These are phyloP conservation scores for Cryptocephalus primarius DNA, from an alignment of 2,888 invertebrate genomes.

Conservation along the genomic window DNA sequence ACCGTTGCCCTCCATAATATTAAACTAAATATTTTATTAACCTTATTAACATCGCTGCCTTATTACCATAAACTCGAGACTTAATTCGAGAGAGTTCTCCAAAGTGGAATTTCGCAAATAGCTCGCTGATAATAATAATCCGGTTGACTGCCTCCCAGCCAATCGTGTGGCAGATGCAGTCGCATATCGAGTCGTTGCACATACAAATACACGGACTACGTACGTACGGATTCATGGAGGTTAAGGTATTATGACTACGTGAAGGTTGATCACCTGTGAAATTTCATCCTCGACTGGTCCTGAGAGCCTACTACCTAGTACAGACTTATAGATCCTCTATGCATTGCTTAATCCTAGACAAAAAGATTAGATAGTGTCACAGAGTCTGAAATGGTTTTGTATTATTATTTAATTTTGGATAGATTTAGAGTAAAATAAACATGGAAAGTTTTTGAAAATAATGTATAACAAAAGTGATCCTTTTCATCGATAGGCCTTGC, in stretches of 20 bases:
- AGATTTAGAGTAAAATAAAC: no score
- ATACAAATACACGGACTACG: constrained; percentile 1
- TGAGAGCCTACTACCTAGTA: constrained; percentile 32
- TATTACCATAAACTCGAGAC: constrained; percentile 26
- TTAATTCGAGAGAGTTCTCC: constrained; percentile 5
- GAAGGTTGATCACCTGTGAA: not conserved
- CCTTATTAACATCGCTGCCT: constrained; percentile 20
- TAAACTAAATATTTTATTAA: constrained; percentile 18
- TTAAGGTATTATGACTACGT: no score
- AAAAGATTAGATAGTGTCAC: no score
- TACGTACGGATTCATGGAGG: no score
- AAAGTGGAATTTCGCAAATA: no score
- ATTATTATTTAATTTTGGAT: not conserved
- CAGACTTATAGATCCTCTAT: constrained; percentile 35
- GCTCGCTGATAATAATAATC: no score
- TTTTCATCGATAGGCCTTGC: no score
- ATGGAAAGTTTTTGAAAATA: no score
- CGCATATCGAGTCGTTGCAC: constrained; percentile 13
- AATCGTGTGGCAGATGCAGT: constrained; percentile 15
- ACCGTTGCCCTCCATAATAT: not conserved
- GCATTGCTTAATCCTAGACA: constrained; percentile 21
- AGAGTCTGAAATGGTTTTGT: no score
- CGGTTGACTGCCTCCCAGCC: constrained; percentile 10
- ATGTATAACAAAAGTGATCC: no score
- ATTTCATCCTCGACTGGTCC: constrained; percentile 3